phyloP scores from a whole-genome alignment of 2,113 vertebrate genomes.

The Todiramphus saurophagus region DNA sequence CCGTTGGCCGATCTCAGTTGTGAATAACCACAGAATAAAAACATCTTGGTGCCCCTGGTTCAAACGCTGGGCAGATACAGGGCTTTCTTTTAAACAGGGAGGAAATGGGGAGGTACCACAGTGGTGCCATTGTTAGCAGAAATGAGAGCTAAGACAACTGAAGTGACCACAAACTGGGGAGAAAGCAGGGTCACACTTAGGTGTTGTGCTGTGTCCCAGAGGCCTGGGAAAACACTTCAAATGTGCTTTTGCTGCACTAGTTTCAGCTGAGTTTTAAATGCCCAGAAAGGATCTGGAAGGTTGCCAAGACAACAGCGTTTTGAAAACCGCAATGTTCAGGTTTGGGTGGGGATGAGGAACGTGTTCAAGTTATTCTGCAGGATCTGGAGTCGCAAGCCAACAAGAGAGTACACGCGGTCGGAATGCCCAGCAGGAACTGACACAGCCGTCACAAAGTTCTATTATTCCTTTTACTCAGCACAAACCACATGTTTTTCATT shows the following conservation, averaged over 20 bases:
- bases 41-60: neutral
- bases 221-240: neutral
- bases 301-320: neutral
- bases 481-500: slow-evolving; percentile 57
- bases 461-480: slow-evolving; percentile 15
- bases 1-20: neutral
- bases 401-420: neutral
- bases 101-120: neutral
- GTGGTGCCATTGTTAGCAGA: neutral
- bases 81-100: slow-evolving; percentile 3
- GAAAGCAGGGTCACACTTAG: neutral
- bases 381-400: neutral
- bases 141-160: neutral
- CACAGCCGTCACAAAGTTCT: neutral
- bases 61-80: neutral
- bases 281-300: slow-evolving; percentile 14
- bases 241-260: neutral
- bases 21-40: slow-evolving; percentile 32
- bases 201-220: neutral
- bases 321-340: neutral
- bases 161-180: accelerated
- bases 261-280: slow-evolving; percentile 1
- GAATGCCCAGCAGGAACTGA: slow-evolving; percentile 31
- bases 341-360: slow-evolving; percentile 45
- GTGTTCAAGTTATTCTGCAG: neutral